Percentiles rank a stretch among this genome's conserved stretches.
phyloP scores from a whole-genome alignment of 2,797 vertebrate species.

The Artibeus lituratus region DNA sequence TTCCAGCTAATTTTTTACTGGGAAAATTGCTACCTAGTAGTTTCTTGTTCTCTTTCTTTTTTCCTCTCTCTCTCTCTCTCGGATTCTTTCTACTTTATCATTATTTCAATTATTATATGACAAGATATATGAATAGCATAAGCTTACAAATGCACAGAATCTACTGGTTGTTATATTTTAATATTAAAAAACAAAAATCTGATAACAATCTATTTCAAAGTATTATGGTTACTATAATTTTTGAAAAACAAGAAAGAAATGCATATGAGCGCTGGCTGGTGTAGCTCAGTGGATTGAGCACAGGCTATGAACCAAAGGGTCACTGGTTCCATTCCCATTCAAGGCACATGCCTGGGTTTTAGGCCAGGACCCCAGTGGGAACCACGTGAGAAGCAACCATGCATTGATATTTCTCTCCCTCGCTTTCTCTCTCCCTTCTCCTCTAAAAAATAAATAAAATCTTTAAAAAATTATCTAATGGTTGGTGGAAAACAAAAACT shows the following conservation, averaged over 20 bases:
- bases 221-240: not conserved
- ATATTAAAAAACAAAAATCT: slow-evolving; percentile 3
- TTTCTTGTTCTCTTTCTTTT: not conserved
- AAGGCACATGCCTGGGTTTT: too few relatives aligned
- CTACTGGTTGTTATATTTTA: not conserved
- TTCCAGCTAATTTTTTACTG: slow-evolving; percentile 5
- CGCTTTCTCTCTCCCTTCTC: too few relatives aligned
- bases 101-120: slow-evolving; percentile 60
- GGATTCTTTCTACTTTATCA: slow-evolving; percentile 60
- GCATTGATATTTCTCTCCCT: too few relatives aligned
- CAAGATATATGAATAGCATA: slow-evolving; percentile 33
- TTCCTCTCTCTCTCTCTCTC: not conserved
- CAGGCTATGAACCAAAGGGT: too few relatives aligned
- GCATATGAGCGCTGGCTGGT: not conserved
- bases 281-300: too few relatives aligned
- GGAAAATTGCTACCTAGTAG: not conserved
- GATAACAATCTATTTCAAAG: not conserved
- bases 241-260: not conserved
- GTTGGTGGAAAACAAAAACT: too few relatives aligned
- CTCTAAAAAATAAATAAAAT: too few relatives aligned
- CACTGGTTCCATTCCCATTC: too few relatives aligned
- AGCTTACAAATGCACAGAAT: slow-evolving; percentile 48
- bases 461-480: too few relatives aligned
- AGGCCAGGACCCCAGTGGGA: too few relatives aligned
- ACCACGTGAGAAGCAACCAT: too few relatives aligned